phyloP scores from a whole-genome alignment of 2,888 invertebrate species.

The Mesoligia furuncula region DNA sequence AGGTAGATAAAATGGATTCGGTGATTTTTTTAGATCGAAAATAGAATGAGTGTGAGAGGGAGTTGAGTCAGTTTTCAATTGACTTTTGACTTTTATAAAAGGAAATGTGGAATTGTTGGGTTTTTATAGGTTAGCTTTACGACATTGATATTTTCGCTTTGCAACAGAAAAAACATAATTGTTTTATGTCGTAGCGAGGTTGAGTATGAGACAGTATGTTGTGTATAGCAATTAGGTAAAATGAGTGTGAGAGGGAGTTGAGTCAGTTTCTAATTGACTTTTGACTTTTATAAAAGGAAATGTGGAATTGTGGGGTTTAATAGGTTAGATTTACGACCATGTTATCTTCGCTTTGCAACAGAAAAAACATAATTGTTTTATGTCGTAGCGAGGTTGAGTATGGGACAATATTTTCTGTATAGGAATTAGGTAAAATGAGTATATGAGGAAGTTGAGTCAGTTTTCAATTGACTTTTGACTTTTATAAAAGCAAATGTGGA shows the following conservation, averaged over 20 bases:
- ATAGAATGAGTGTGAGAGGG: slow-evolving; percentile 14
- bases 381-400: not conserved
- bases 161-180: not conserved
- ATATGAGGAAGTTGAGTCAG: slow-evolving; percentile 1
- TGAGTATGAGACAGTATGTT: not conserved
- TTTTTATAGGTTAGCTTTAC: not conserved
- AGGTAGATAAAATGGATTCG: slow-evolving; percentile 61
- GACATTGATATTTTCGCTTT: not conserved
- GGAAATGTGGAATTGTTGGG: not conserved
- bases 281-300: not conserved
- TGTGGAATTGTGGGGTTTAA: not conserved
- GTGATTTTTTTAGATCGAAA: slow-evolving; percentile 55
- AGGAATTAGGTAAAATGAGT: not conserved
- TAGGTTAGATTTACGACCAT: not conserved
- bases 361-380: not conserved
- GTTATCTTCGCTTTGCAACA: not conserved
- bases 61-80: slow-evolving; percentile 26
- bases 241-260: not conserved
- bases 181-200: not conserved
- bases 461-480: slow-evolving; percentile 32
- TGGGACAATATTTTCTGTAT: not conserved
- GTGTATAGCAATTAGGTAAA: not conserved
- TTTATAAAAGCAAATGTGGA: not conserved
- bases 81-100: slow-evolving; percentile 12
- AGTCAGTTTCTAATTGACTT: slow-evolving; percentile 37